A percentile compares a stretch with the other conserved stretches of the same genome.
These are phyloP conservation scores for Synanceia verrucosa DNA, from an alignment of 2,797 vertebrate genomes.

Conservation along the genomic window DNA sequence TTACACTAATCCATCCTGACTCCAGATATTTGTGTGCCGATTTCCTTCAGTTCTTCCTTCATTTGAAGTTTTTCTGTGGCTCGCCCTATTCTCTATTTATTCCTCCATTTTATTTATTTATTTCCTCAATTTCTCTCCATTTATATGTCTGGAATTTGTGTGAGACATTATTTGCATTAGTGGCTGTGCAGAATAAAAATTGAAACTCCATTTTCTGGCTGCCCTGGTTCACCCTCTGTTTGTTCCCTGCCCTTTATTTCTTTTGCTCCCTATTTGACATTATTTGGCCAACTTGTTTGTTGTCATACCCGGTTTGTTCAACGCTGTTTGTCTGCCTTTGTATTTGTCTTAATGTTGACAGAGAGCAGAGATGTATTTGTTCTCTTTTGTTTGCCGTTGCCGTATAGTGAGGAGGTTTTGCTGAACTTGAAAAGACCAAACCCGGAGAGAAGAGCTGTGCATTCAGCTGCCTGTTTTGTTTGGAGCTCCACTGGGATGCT, in stretches of 20 bases:
- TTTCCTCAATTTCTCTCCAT: constrained; percentile 33
- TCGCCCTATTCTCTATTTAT: constrained; percentile 53
- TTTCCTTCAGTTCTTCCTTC: constrained; percentile 48
- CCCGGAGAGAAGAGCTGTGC: constrained; percentile 5
- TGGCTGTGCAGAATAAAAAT: constrained; percentile 42
- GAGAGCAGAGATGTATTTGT: constrained; percentile 51
- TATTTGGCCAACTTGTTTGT: constrained; percentile 71
- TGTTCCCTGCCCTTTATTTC: constrained; percentile 58
- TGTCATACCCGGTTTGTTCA: constrained; percentile 69
- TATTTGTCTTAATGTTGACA: constrained; percentile 68
- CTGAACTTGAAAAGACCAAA: constrained; percentile 23
- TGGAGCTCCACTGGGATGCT: constrained; percentile 1
- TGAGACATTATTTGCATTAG: constrained; percentile 63
- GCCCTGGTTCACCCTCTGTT: constrained; percentile 31
- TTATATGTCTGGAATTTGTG: constrained; percentile 50
- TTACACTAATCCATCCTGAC: constrained; percentile 57
- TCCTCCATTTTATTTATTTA: constrained; percentile 50
- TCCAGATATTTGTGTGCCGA: constrained; percentile 40
- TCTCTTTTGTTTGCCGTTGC: constrained; percentile 49
- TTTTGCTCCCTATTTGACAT: constrained; percentile 60
- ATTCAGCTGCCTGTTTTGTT: constrained; percentile 9
- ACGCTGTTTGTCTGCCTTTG: constrained; percentile 49
- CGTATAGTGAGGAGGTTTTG: constrained; percentile 40
- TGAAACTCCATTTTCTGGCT: constrained; percentile 32
- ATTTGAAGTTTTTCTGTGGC: constrained; percentile 51